These are phyloP conservation scores for Pachliopta kotzebuea DNA, from an alignment of 2,888 invertebrate species.

Conservation along the genomic window DNA sequence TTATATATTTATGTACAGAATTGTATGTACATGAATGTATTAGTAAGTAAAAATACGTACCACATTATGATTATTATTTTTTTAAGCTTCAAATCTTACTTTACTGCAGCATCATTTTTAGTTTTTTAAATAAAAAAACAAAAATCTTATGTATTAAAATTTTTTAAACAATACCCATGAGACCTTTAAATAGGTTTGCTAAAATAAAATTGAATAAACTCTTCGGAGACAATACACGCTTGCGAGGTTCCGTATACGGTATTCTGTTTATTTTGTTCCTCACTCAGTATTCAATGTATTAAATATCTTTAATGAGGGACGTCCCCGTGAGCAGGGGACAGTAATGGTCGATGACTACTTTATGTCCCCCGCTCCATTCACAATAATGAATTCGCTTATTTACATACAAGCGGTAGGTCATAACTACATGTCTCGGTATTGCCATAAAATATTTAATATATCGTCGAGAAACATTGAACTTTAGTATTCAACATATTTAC, in stretches of 20 bases:
- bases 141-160: too few species aligned
- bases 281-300: conserved; percentile 12
- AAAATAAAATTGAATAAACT: not conserved
- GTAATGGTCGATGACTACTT: conserved; percentile 21
- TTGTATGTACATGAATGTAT: too few species aligned
- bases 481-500: too few species aligned
- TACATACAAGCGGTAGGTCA: conserved; percentile 24
- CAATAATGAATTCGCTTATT: conserved; percentile 21
- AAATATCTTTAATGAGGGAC: conserved; percentile 26
- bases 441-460: conserved; percentile 10
- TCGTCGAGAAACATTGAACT: not conserved
- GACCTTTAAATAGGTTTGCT: not conserved
- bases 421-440: conserved; percentile 2
- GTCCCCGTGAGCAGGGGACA: conserved; percentile 5
- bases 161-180: not conserved
- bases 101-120: too few species aligned
- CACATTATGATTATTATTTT: too few species aligned
- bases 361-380: conserved; percentile 9
- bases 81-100: too few species aligned
- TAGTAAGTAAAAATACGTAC: too few species aligned
- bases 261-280: conserved; percentile 10
- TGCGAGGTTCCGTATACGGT: not conserved
- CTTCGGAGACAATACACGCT: not conserved
- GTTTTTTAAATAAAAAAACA: too few species aligned
- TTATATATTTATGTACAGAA: too few species aligned